Evolutionary conservation across 2,888 invertebrate species (phyloP).

Genomic region (Synergus laeviventris): DNA sequence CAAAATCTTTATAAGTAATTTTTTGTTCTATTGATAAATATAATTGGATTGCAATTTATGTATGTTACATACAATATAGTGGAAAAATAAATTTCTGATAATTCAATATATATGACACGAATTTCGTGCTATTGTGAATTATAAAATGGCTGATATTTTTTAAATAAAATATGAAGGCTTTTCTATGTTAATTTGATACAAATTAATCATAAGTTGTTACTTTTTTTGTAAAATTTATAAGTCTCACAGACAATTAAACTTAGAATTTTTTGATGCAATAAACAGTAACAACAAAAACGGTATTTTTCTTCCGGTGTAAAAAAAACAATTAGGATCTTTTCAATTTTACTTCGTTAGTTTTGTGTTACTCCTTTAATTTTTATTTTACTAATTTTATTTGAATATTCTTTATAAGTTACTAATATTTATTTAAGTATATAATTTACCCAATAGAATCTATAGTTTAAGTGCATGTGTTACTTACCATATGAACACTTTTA

Average conservation of each 20-base stretch:
- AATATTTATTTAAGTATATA: too few species aligned
- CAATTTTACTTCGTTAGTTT: background rate
- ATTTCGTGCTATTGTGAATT: background rate
- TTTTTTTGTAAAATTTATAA: background rate
- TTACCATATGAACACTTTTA: too few species aligned
- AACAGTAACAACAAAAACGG: background rate
- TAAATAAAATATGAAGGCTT: background rate
- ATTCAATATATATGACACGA: background rate
- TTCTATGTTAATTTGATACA: background rate
- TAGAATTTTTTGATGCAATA: background rate
- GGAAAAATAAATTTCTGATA: background rate
- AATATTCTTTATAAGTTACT: too few species aligned
- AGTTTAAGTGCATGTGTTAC: too few species aligned
- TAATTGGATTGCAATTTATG: background rate
- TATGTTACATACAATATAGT: background rate
- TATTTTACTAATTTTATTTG: background rate
- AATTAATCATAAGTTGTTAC: background rate
- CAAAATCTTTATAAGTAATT: background rate
- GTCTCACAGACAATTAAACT: background rate
- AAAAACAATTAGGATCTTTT: background rate
- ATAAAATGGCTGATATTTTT: background rate
- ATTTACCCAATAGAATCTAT: too few species aligned
- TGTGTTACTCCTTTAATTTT: background rate
- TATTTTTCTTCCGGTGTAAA: background rate
- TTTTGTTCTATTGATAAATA: background rate